Percentiles rank a stretch among this genome's conserved stretches.
These are phyloP conservation scores for Nicator chloris DNA, from an alignment of 2,113 vertebrate genomes.

Conservation along the genomic window DNA sequence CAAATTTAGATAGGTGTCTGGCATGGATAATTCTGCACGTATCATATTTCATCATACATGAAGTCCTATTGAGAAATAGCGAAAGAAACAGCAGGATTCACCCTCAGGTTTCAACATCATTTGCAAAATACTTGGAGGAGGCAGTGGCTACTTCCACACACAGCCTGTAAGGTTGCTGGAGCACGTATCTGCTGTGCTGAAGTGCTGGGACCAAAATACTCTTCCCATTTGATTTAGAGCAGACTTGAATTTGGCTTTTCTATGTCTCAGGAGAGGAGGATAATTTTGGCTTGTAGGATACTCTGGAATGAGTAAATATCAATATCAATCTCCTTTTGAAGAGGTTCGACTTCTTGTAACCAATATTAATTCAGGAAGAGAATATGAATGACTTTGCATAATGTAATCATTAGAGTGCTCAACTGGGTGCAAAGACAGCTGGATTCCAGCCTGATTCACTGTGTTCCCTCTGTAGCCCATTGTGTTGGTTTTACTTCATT, in stretches of 20 bases:
- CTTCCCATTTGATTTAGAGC: background rate
- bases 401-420: background rate
- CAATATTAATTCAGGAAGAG: constrained; percentile 3
- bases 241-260: background rate
- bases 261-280: background rate
- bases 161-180: background rate
- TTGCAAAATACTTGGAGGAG: background rate
- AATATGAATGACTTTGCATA: background rate
- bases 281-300: background rate
- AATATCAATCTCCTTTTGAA: background rate
- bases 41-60: background rate
- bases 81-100: background rate
- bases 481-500: background rate
- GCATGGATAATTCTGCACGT: background rate
- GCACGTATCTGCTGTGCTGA: background rate
- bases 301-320: constrained; percentile 4
- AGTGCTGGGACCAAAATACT: background rate
- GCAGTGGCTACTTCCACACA: background rate
- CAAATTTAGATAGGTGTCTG: background rate
- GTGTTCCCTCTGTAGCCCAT: background rate
- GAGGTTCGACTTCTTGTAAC: background rate
- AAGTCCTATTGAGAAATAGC: background rate
- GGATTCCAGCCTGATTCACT: background rate
- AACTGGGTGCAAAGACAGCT: background rate
- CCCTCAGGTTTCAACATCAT: background rate